These are phyloP conservation scores for Rhysida immarginata DNA, from an alignment of 1,140 invertebrate species.

Conservation along the genomic window DNA sequence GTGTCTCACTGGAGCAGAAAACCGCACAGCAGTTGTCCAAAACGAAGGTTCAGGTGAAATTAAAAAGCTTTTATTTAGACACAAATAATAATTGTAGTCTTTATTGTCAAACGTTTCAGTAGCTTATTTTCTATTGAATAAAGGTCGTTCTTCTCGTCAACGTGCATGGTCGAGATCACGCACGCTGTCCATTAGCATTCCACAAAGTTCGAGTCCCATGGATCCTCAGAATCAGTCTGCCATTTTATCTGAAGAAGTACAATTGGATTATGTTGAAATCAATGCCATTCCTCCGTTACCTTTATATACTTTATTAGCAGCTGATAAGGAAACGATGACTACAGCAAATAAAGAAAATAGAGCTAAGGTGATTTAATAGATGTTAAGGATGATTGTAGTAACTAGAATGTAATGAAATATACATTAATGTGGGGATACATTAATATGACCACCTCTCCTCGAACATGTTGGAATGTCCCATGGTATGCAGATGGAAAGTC, in stretches of 20 bases:
- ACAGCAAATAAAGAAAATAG: slow-evolving; percentile 19
- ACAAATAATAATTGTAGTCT: too few species aligned
- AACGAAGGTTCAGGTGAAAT: not conserved
- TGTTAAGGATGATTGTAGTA: too few species aligned
- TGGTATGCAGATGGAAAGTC: too few species aligned
- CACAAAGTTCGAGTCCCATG: slow-evolving; percentile 25
- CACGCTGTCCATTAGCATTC: slow-evolving; percentile 73
- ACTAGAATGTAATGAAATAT: too few species aligned
- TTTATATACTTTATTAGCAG: slow-evolving; percentile 83
- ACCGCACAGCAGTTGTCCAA: slow-evolving; percentile 4
- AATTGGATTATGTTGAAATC: slow-evolving; percentile 88
- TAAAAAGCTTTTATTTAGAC: too few species aligned
- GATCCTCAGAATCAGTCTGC: slow-evolving; percentile 25
- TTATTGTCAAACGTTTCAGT: too few species aligned
- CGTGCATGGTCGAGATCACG: slow-evolving; percentile 68
- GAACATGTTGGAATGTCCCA: too few species aligned
- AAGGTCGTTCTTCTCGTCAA: slow-evolving; percentile 26
- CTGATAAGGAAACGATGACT: slow-evolving; percentile 62
- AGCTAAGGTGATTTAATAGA: too few species aligned
- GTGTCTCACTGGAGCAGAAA: slow-evolving; percentile 25
- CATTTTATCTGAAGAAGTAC: slow-evolving; percentile 64
- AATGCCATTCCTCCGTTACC: slow-evolving; percentile 91
- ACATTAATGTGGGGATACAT: too few species aligned
- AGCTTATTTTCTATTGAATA: too few species aligned
- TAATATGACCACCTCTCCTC: too few species aligned